These are phyloP conservation scores for Aphyosemion australe DNA, from an alignment of 2,113 vertebrate species.

Conservation along the genomic window DNA sequence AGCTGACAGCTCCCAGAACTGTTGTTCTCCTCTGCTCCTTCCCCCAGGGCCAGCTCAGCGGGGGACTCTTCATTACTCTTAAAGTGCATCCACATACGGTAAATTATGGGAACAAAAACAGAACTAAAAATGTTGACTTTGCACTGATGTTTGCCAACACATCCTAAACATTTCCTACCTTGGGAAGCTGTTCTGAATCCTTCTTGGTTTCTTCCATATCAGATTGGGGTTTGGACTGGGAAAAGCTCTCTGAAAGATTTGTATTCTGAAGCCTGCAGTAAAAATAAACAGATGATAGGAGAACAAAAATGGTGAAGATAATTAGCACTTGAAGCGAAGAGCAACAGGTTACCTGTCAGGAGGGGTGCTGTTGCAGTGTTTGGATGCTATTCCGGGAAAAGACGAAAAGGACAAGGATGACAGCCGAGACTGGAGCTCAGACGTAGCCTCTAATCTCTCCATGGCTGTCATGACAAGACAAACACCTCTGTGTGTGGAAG, in stretches of 20 bases:
- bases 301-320: neutral
- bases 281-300: slow-evolving; percentile 5
- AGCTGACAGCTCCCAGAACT: slow-evolving; percentile 79
- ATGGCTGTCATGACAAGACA: slow-evolving; percentile 65
- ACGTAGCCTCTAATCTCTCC: slow-evolving; percentile 74
- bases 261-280: slow-evolving; percentile 76
- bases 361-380: slow-evolving; percentile 64
- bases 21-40: slow-evolving; percentile 85
- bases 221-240: slow-evolving; percentile 24
- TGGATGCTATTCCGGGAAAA: slow-evolving; percentile 78
- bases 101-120: slow-evolving; percentile 18
- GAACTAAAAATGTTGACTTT: neutral
- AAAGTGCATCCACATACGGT: slow-evolving; percentile 41
- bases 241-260: slow-evolving; percentile 69
- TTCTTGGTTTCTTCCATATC: slow-evolving; percentile 61
- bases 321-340: neutral
- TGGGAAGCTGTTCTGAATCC: slow-evolving; percentile 32
- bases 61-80: slow-evolving; percentile 70
- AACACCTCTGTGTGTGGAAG: slow-evolving; percentile 55
- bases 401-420: slow-evolving; percentile 80
- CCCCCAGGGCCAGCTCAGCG: slow-evolving; percentile 71
- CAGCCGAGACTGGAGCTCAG: slow-evolving; percentile 80
- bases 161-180: slow-evolving; percentile 44
- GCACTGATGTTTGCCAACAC: slow-evolving; percentile 1
- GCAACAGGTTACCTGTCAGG: slow-evolving; percentile 76